These are phyloP conservation scores for Bovichtus diacanthus DNA, from an alignment of 2,797 vertebrate species.

Conservation along the genomic window DNA sequence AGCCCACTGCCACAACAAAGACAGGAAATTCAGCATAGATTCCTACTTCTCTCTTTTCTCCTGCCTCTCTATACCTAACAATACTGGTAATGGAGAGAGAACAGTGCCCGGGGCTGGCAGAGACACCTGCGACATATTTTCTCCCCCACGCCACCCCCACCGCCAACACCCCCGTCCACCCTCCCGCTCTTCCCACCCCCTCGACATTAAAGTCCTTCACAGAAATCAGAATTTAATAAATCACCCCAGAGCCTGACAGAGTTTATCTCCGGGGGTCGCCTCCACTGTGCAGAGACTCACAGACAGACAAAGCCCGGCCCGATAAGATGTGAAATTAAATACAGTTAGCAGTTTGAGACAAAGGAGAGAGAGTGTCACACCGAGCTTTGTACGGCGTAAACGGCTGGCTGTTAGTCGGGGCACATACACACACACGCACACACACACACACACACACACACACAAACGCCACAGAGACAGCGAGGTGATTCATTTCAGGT, in stretches of 20 bases:
- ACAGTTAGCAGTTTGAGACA: constrained; percentile 89
- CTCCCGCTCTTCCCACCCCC: constrained; percentile 70
- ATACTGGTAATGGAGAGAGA: constrained; percentile 82
- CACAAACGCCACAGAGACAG: constrained; percentile 70
- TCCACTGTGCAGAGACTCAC: constrained; percentile 83
- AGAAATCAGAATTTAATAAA: constrained; percentile 93
- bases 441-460: constrained; percentile 6
- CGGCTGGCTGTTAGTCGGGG: constrained; percentile 74
- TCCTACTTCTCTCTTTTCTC: constrained; percentile 82
- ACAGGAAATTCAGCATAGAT: constrained; percentile 87
- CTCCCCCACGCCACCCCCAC: constrained; percentile 51
- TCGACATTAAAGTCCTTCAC: constrained; percentile 90
- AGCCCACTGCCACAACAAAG: constrained; percentile 85
- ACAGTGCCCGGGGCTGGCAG: constrained; percentile 84
- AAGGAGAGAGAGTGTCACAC: constrained; percentile 82
- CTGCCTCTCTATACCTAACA: constrained; percentile 76
- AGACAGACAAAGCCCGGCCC: constrained; percentile 86
- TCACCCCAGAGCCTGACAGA: constrained; percentile 90
- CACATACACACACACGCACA: constrained; percentile 2
- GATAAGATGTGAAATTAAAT: constrained; percentile 91
- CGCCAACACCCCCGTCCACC: background rate
- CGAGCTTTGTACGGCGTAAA: constrained; percentile 79
- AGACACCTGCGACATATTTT: constrained; percentile 85
- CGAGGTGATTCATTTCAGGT: constrained; percentile 86
- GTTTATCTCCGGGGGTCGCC: constrained; percentile 90